Base-by-base conservation (phyloP, 2,113 vertebrate species). In the Mus pahari region DNA sequence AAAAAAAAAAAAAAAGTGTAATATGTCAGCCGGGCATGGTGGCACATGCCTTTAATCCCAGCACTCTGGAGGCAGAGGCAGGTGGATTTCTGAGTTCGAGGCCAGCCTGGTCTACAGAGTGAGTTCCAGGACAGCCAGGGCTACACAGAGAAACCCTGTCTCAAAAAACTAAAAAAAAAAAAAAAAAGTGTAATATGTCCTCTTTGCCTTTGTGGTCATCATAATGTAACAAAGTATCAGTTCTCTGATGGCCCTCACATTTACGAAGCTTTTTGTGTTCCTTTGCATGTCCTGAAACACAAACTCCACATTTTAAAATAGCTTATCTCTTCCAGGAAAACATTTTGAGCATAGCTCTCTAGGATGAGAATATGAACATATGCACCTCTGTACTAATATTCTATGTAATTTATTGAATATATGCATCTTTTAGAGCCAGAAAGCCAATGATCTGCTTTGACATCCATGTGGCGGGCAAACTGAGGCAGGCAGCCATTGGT, bases 181-280 rank as follows among this genome's bases (percentile, higher is more conserved):
- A n/a, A n/a, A 48, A 96, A 86, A 42, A 60, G 20, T 89, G 17
- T 58, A 78, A 73, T 39, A 28, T n/a, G 9, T 84, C 24, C 87
- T 89, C 92, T 91, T 64, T 81, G 6, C 50, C 58, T 86, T 36
- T 58, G 36, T 45, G 0, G 33, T 83, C 33, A 82, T 42, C 7
- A 42, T 73, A 68, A 3, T 68, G 22, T 19, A 36, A 66, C n/a
- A 87, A 91, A 92, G 68, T 68, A 60, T 73, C 22, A 20, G 81
- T 83, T 96, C 33, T 89, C 53, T 95, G 7, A 86, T 78, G 50
- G 45, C 71, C 11, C 17, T 95, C 62, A 75, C n/a, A 50, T 78
- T 71, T 50, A 81, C 50, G 53, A 94, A 82, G 68, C 2, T 13
- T 90, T 93, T 66, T 82, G 39, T 12, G 20, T 17, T 64, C n/a